phyloP scores from a whole-genome alignment of 2,888 invertebrate species.

The Scaptomyza tumidula region DNA sequence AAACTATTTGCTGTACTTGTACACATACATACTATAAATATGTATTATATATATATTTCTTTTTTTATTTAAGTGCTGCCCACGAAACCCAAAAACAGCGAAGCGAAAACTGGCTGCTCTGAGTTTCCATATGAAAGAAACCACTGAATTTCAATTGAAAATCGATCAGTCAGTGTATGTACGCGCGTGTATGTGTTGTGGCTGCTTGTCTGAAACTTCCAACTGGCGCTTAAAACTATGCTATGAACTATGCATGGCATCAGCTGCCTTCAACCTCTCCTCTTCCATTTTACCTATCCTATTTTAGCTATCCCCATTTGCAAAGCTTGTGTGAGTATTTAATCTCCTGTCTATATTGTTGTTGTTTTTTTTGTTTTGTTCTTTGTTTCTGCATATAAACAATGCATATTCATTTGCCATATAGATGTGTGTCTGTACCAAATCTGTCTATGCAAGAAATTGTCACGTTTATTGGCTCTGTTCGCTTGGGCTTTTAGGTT shows the following conservation, averaged over 20 bases:
- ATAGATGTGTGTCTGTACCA: slow-evolving; percentile 23
- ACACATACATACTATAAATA: background rate
- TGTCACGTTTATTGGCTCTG: slow-evolving; percentile 62
- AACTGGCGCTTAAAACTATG: slow-evolving; percentile 58
- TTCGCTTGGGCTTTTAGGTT: slow-evolving; percentile 33
- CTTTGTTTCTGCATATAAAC: slow-evolving; percentile 46
- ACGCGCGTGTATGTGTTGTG: slow-evolving; percentile 30
- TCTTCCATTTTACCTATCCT: background rate
- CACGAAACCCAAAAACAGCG: slow-evolving; percentile 20
- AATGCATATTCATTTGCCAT: slow-evolving; percentile 54
- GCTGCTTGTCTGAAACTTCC: slow-evolving; percentile 59
- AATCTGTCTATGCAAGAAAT: slow-evolving; percentile 57
- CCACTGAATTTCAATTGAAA: slow-evolving; percentile 77
- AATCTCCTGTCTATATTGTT: slow-evolving; percentile 11
- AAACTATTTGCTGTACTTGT: background rate
- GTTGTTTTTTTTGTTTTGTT: background rate
- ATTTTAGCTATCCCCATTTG: background rate
- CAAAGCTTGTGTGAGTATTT: slow-evolving; percentile 33
- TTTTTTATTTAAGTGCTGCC: slow-evolving; percentile 12
- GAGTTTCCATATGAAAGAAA: slow-evolving; percentile 54
- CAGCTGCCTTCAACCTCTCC: slow-evolving; percentile 6
- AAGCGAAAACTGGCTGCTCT: slow-evolving; percentile 34
- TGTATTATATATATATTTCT: background rate
- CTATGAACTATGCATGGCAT: slow-evolving; percentile 63
- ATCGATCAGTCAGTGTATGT: slow-evolving; percentile 64